A percentile compares a stretch with the other conserved stretches of the same genome.
phyloP scores from a whole-genome alignment of 2,113 vertebrate species.

The Amazona vittata region DNA sequence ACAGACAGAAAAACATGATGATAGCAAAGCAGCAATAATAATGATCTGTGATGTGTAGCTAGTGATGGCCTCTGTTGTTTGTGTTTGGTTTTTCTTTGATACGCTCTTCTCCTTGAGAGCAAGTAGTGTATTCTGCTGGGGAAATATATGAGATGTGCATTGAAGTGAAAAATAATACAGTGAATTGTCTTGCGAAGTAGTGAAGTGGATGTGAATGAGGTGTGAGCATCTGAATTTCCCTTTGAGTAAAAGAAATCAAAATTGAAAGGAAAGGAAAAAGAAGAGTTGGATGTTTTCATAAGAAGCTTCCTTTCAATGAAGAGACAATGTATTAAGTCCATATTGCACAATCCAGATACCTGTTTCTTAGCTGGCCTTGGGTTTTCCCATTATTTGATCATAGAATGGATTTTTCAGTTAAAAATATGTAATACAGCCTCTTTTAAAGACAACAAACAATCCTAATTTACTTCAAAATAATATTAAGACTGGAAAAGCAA shows the following conservation, averaged over 20 bases:
- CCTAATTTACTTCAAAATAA: neutral
- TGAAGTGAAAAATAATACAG: slow-evolving; percentile 56
- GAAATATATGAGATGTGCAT: slow-evolving; percentile 1
- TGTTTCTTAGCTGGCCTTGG: neutral
- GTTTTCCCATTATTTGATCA: neutral
- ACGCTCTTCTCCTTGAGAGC: neutral
- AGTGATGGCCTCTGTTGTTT: neutral
- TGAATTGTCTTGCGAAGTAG: slow-evolving; percentile 18
- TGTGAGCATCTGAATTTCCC: neutral
- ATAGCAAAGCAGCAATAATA: slow-evolving; percentile 5
- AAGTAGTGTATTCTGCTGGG: neutral
- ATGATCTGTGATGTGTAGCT: neutral
- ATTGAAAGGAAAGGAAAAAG: neutral
- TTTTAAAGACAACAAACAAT: neutral
- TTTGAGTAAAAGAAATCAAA: neutral
- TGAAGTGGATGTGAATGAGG: neutral
- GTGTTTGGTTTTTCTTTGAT: neutral
- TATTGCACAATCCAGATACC: neutral
- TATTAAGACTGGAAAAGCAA: neutral
- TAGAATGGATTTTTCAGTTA: neutral
- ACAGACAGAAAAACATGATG: neutral
- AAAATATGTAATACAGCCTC: neutral
- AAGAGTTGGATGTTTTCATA: neutral
- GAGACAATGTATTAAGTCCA: neutral
- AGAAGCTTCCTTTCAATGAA: neutral